Base-by-base conservation (phyloP, 2,113 vertebrate genomes). In the Tautogolabrus adspersus region DNA sequence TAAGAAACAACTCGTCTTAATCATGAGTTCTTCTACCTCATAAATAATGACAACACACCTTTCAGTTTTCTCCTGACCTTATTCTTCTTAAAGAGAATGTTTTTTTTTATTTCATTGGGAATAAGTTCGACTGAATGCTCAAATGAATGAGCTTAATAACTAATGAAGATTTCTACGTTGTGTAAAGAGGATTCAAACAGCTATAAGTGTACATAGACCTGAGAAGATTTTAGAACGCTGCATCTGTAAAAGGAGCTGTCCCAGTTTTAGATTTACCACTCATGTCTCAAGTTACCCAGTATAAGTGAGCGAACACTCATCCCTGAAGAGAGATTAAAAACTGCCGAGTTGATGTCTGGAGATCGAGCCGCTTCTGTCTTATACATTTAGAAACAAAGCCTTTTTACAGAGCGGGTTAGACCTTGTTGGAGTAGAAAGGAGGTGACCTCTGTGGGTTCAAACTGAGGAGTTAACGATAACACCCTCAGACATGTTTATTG, bases 301-400 rank as follows among this genome's bases (percentile, higher is more conserved):
- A 34, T 38, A 30, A 77, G 75, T 60, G 72, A 82, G 65, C 15
- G 47, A 73, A 38, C 64, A 9, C 37, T 72, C 38, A n/a, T 72
- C 66, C 69, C 66, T 69, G 16, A 56, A 21, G 67, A 52, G 68
- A 77, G 77, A 89, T 84, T 80, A 72, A 83, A 85, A 88, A 79
- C 74, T 82, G 85, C 84, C 57, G 75, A 81, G 77, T 70, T 52
- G 79, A 85, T 26, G 40, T 71, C 67, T 80, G 77, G 68, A 82
- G 85, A 49, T 42, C 2, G 64, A 84, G 68, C 66, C 30, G 61
- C 44, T 71, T 84, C 84, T 87, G 72, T 71, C 34, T 55, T 77
- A 65, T 61, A 77, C 73, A 79, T 85, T 63, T 44, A 12, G 44
- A 19, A 4, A 77, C 72, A 81, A 69, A 82, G 51, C 62, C 18